Percentiles rank a stretch among this genome's conserved stretches.
Conservation (phyloP, 2,888 invertebrate genomes). For the Acleris laterana region DNA sequence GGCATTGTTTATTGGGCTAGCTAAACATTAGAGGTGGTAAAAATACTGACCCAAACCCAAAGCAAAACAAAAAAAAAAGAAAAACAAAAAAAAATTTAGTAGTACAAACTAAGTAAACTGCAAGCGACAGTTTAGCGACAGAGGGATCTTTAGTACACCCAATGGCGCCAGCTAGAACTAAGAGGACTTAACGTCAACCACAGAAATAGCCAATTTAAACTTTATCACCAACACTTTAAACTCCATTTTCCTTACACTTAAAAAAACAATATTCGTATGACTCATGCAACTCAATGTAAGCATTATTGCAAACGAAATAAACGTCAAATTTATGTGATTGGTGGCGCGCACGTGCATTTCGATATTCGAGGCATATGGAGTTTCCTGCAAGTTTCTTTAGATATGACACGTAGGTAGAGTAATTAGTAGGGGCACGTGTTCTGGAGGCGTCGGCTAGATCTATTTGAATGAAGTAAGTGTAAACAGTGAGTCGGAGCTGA, state of each 20-base stretch:
- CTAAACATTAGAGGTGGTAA: conserved; percentile 4
- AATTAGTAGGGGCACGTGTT: conserved; percentile 59
- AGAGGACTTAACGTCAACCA: conserved; percentile 15
- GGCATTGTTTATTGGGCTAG: conserved; percentile 4
- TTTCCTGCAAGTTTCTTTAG: conserved; percentile 55
- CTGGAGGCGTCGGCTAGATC: conserved; percentile 54
- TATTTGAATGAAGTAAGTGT: conserved; percentile 45
- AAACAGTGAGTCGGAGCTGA: conserved; percentile 20
- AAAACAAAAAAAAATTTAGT: not conserved
- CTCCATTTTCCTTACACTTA: not conserved
- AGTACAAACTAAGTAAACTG: not conserved
- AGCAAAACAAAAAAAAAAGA: conserved; percentile 2
- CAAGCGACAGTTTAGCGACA: conserved; percentile 36
- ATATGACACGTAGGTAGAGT: conserved; percentile 64
- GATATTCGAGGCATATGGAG: conserved; percentile 22
- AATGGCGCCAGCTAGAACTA: conserved; percentile 1
- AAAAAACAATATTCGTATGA: conserved; percentile 31
- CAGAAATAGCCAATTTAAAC: not conserved
- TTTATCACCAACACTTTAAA: not conserved
- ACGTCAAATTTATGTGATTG: conserved; percentile 44
- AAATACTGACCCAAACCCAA: conserved; percentile 7
- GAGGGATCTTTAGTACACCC: conserved; percentile 28
- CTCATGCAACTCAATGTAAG: conserved; percentile 46
- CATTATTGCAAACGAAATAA: conserved; percentile 48
- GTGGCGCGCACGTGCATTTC: conserved; percentile 42